Evolutionary conservation across 1,140 invertebrate genomes (phyloP).

Genomic region (Drosophila burlai): DNA sequence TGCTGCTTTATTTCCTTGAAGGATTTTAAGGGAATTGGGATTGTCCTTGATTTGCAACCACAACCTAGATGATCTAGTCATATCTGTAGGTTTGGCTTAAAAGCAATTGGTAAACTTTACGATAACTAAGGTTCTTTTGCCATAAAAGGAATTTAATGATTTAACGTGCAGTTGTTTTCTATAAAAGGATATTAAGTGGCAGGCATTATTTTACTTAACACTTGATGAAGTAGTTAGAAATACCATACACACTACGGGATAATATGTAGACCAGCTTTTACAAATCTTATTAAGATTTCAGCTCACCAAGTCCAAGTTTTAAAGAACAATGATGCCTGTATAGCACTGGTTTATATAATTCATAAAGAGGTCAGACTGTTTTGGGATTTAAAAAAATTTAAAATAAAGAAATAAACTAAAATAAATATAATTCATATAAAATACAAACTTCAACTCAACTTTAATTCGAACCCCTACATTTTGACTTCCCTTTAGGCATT

Average conservation of each 20-base stretch:
- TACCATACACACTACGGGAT: too few relatives aligned
- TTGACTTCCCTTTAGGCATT: background rate
- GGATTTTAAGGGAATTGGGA: background rate
- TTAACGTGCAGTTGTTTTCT: too few relatives aligned
- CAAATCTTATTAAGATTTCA: background rate
- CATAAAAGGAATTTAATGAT: too few relatives aligned
- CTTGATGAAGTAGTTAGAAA: background rate
- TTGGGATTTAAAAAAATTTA: too few relatives aligned
- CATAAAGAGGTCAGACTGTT: too few relatives aligned
- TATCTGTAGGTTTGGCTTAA: background rate
- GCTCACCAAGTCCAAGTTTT: background rate
- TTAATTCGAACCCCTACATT: background rate
- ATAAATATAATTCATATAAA: background rate
- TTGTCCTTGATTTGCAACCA: background rate
- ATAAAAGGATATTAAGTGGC: background rate
- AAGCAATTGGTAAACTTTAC: background rate
- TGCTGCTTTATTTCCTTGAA: background rate
- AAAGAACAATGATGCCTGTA: background rate
- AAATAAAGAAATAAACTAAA: too few relatives aligned
- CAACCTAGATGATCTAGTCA: background rate
- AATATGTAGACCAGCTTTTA: too few relatives aligned
- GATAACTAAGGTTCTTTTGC: background rate
- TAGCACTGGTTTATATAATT: background rate
- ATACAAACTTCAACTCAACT: background rate
- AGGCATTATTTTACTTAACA: background rate